Percentiles rank a stretch among this genome's conserved stretches.
Conservation (phyloP, 2,888 invertebrate genomes). For the Neocrepidodera transversa region DNA sequence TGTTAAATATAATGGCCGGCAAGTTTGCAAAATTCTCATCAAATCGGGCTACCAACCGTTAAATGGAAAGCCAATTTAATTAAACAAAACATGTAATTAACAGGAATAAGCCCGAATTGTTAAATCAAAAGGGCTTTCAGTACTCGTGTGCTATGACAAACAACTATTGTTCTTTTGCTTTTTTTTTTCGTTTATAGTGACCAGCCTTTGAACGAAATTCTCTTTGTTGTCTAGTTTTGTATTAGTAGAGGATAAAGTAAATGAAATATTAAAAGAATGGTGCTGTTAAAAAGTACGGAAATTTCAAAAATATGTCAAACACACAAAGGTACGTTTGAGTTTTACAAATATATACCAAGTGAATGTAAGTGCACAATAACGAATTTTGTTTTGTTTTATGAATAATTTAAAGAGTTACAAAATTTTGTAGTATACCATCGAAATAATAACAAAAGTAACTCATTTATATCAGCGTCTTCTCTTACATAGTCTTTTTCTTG, state of each 20-base stretch:
- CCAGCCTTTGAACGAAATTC: slow-evolving; percentile 15
- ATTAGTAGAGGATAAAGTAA: background rate
- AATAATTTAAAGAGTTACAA: too few relatives aligned
- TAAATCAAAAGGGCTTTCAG: slow-evolving; percentile 34
- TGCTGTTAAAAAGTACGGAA: background rate
- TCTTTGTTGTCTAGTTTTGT: slow-evolving; percentile 27
- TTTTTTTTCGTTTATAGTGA: slow-evolving; percentile 1
- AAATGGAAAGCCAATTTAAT: slow-evolving; percentile 58
- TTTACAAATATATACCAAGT: too few relatives aligned
- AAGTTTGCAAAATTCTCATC: slow-evolving; percentile 49
- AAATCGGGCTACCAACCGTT: slow-evolving; percentile 52
- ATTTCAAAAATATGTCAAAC: background rate
- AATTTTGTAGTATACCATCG: too few relatives aligned
- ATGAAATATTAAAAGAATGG: background rate
- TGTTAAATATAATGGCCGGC: slow-evolving; percentile 40
- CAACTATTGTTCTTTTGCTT: slow-evolving; percentile 25
- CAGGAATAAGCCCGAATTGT: slow-evolving; percentile 46
- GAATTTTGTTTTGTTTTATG: too few relatives aligned
- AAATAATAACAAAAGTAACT: too few relatives aligned
- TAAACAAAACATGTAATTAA: slow-evolving; percentile 57
- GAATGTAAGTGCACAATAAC: too few relatives aligned
- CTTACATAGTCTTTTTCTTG: too few relatives aligned
- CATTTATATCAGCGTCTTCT: too few relatives aligned
- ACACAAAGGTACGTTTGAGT: too few relatives aligned
- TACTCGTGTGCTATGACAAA: slow-evolving; percentile 14